Base-by-base conservation (phyloP, 2,113 vertebrate species). In the Sisor rabdophorus region DNA sequence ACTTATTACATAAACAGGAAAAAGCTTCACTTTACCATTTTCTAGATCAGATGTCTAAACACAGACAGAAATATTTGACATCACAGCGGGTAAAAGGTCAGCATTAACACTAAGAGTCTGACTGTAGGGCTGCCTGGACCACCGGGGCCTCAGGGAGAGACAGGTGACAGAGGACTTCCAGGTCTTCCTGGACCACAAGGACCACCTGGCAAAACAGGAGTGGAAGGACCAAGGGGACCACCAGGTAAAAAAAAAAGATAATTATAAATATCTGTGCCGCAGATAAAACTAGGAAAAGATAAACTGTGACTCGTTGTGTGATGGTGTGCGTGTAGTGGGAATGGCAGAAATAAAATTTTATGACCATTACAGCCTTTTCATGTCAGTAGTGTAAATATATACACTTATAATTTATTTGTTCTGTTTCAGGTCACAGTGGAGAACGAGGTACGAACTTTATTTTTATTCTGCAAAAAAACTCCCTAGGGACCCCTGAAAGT, bases 111-210 rank as follows among this genome's bases (percentile, higher is more conserved):
- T 16, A n/a, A 48, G 20, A 32, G 11, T 47, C 53, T 65, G 28
- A 59, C 52, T 65, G 40, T 85, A 83, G 94, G 93, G 26, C 83
- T 86, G 10, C 89, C 89, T 30, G 95, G 94, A 2, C 93, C 92
- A 12, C 92, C 88, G 0, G 95, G 94, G 0, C 90, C 91, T 15
- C 89, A 88, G 1, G 94, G 94, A 87, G 87, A 82, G 61, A 88
- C 30, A 0, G 94, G 94, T 87, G 88, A 82, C 55, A 88, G 32
- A 0, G 95, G 94, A 24, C 85, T 81, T 12, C 82, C 70, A 1
- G 96, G 95, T 12, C 88, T 88, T 12, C 83, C 89, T 0, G 93
- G 93, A 73, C 91, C 88, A 73, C 89, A 93, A 13, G 96, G 96
- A 69, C 67, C 74, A 28, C 77, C 82, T 11, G 92, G 93, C 63